Percentiles rank a stretch among this genome's conserved stretches.
phyloP scores from a whole-genome alignment of 2,797 vertebrate species.

The Lemur catta region DNA sequence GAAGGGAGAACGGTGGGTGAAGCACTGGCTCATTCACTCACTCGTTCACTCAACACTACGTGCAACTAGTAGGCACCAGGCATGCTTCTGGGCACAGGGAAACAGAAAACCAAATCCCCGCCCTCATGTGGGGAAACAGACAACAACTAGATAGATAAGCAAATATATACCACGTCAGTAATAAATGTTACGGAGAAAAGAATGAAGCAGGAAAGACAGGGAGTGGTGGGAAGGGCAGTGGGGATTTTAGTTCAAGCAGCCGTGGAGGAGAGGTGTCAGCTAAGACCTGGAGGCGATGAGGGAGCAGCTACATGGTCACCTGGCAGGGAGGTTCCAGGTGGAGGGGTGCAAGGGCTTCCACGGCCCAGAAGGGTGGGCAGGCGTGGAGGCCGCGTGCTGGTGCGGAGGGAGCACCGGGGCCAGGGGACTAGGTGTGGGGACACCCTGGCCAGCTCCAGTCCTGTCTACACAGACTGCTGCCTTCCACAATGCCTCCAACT shows the following conservation, averaged over 20 bases:
- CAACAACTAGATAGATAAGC: not conserved
- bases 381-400: not conserved
- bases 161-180: not conserved
- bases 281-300: not conserved
- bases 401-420: rapidly evolving
- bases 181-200: not conserved
- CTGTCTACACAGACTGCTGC: not conserved
- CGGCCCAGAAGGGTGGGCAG: not conserved
- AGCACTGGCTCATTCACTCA: not conserved
- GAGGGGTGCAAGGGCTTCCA: not conserved
- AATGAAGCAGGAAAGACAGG: not conserved
- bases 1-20: not conserved
- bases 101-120: not conserved
- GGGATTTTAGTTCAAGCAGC: not conserved
- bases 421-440: not conserved
- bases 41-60: not conserved
- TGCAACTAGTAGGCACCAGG: not conserved
- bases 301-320: not conserved
- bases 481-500: not conserved
- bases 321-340: not conserved
- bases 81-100: not conserved
- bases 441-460: not conserved
- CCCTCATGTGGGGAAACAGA: not conserved
- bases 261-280: not conserved
- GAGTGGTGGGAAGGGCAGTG: not conserved